Percentiles rank a stretch among this genome's conserved stretches.
These are phyloP conservation scores for Idaea aversata DNA, from an alignment of 2,888 invertebrate species.

Conservation along the genomic window DNA sequence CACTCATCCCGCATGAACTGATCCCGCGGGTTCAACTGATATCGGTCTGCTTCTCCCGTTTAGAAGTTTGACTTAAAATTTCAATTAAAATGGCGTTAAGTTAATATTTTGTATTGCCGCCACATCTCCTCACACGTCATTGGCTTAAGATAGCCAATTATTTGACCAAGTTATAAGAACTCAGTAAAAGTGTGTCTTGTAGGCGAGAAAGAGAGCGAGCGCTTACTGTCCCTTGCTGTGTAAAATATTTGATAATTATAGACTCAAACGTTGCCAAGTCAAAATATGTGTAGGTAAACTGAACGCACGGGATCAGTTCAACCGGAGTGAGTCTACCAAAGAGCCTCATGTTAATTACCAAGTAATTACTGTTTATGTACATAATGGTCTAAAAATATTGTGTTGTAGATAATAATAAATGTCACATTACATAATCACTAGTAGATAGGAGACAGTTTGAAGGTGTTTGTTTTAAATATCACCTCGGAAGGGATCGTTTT, in stretches of 20 bases:
- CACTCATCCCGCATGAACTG: neutral
- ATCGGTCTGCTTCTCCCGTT: neutral
- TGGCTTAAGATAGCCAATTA: no score
- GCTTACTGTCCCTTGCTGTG: no score
- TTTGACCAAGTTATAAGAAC: no score
- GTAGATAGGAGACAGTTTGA: slow-evolving; percentile 3
- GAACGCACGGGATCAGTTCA: neutral
- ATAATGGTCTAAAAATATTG: neutral
- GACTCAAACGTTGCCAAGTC: no score
- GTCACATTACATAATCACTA: slow-evolving; percentile 1
- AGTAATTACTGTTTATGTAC: neutral
- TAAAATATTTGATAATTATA: no score
- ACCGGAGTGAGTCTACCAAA: neutral
- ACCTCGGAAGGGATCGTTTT: slow-evolving; percentile 14
- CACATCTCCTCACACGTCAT: no score
- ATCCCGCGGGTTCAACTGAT: neutral
- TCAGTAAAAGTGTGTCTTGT: no score
- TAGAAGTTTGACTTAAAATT: no score
- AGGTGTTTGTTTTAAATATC: slow-evolving; percentile 20
- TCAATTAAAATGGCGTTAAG: no score
- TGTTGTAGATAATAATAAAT: slow-evolving; percentile 1
- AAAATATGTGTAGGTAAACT: neutral
- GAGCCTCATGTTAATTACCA: neutral
- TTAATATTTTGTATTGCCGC: no score
- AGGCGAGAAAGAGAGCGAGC: no score